Base-by-base conservation (phyloP, 2,797 vertebrate species). In the Acropternis orthonyx region DNA sequence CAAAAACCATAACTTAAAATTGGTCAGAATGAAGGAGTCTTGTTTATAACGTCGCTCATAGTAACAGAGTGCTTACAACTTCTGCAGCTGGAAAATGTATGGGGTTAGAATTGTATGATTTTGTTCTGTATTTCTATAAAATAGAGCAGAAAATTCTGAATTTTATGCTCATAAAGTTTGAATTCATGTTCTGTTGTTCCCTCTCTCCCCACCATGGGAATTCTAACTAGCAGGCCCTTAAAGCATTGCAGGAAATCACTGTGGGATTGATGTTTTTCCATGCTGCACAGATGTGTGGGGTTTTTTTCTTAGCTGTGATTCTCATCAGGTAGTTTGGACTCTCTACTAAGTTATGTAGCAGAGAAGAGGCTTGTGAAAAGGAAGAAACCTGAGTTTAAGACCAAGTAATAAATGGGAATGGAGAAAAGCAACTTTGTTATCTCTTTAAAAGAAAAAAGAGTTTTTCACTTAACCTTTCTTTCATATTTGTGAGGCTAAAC, bases 261-360 rank as follows among this genome's bases (percentile, higher is more conserved):
- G 13, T 15, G 41, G 56, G 54, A 51, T 2, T 44, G 37, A 77
- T 77, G 41, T 51, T 85, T 72, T 91, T 92, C 87, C 37, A 19
- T 32, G 34, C 56, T 68, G 44, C 49, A 43, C 68, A 93, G 52
- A 87, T 92, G 56, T 74, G 62, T 65, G 65, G 20, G 3, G 3
- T 54, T 84, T 51, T 37, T 48, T 85, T 51, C 78, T 78, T 61
- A 82, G 56, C 81, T 88, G 81, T 74, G 62, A 68, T 92, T 96
- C 78, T 91, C 89, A 92, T 94, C 65, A 77, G 41, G 68, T 85
- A 81, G 26, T 62, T 75, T 78, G 87, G 22, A 68, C 15, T 69
- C 39, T 37, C 75, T 71, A 12, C 30, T 71, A 77, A 78, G 32
- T 72, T 62, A 20, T 34, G 20, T 58, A 85, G 79, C 62, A 81